Evolutionary conservation across 2,888 invertebrate genomes (phyloP).

Genomic region (Hyalella azteca): DNA sequence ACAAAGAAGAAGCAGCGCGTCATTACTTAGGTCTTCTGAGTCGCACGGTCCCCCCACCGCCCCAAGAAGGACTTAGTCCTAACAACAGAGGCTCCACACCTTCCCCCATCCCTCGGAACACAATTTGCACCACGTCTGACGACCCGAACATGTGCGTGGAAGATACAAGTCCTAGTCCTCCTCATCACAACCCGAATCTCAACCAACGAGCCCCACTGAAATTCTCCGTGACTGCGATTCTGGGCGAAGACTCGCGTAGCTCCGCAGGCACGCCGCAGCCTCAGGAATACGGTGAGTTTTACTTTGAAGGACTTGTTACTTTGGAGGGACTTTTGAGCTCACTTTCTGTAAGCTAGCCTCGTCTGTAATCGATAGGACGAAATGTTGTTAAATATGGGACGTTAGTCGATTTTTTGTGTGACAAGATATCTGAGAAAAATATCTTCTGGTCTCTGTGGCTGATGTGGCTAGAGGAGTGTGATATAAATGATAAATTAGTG

Average conservation of each 20-base stretch:
- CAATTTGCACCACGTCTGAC: constrained; percentile 2
- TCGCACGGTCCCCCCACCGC: constrained; percentile 42
- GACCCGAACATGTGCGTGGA: constrained; percentile 20
- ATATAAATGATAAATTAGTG: no score
- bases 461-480: no score
- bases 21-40: constrained; percentile 55
- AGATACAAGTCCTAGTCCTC: constrained; percentile 41
- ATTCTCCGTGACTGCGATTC: constrained; percentile 58
- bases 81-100: constrained; percentile 9
- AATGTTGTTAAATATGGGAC: no score
- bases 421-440: no score
- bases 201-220: constrained; percentile 53
- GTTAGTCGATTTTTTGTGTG: no score
- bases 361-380: no score
- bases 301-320: no score
- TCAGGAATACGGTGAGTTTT: constrained; percentile 25
- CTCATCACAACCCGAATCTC: constrained; percentile 42
- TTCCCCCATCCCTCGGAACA: constrained; percentile 3
- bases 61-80: constrained; percentile 40
- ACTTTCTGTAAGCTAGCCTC: no score
- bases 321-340: no score
- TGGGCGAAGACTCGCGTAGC: constrained; percentile 50
- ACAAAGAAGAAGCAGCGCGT: constrained; percentile 55
- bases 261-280: constrained; percentile 30
- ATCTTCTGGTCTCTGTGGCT: no score